Conservation (phyloP, 2,113 vertebrate species). For the Mustelus asterias region DNA sequence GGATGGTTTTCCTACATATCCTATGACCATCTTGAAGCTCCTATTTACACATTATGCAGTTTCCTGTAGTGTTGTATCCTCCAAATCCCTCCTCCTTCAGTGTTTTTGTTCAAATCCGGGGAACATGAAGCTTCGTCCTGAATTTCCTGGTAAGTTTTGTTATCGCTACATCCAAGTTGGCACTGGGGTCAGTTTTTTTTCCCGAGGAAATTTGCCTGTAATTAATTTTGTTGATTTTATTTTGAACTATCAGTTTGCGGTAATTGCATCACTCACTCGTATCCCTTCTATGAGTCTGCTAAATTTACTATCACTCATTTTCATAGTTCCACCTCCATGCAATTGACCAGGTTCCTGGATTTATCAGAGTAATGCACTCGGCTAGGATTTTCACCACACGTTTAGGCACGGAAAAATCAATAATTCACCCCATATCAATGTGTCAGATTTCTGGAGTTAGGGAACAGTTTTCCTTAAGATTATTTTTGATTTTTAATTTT, state of each 20-base stretch:
- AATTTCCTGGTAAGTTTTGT: not conserved
- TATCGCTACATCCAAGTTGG: too few relatives aligned
- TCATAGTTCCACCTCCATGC: not conserved
- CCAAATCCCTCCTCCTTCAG: not conserved
- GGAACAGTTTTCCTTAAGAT: not conserved
- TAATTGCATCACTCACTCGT: not conserved
- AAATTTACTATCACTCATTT: not conserved
- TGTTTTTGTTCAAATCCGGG: not conserved
- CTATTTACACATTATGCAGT: not conserved
- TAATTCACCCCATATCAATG: not conserved
- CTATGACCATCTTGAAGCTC: not conserved
- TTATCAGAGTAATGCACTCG: not conserved
- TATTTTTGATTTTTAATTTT: not conserved
- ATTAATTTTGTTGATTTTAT: not conserved
- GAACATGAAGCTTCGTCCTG: not conserved
- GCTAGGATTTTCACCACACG: not conserved
- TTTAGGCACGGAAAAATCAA: not conserved
- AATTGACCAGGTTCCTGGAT: not conserved
- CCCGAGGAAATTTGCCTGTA: not conserved
- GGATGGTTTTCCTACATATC: not conserved
- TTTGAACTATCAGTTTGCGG: not conserved
- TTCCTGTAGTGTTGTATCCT: not conserved
- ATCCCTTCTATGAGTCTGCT: not conserved
- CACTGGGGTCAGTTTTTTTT: not conserved
- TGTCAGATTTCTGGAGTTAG: not conserved